Evolutionary conservation across 2,888 invertebrate species (phyloP).

Genomic region (Aradus depressus): DNA sequence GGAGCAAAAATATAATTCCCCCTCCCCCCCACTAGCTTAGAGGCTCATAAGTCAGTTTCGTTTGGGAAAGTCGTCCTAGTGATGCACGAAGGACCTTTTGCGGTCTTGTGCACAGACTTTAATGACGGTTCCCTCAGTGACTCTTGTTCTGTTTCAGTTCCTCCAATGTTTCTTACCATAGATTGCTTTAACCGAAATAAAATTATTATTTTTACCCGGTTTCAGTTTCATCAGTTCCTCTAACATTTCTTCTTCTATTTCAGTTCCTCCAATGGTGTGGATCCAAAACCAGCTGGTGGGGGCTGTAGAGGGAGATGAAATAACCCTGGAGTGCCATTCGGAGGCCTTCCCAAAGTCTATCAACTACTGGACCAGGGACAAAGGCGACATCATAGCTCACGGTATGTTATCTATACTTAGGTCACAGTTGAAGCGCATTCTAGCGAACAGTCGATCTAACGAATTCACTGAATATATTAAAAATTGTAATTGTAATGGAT

Average conservation of each 20-base stretch:
- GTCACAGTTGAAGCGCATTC: too few species aligned
- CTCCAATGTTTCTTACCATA: background rate
- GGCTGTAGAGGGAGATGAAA: constrained; percentile 41
- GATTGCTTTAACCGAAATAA: background rate
- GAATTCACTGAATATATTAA: too few species aligned
- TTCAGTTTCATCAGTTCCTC: background rate
- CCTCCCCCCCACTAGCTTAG: too few species aligned
- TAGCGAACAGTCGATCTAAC: too few species aligned
- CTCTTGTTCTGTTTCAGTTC: background rate
- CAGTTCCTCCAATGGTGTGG: constrained; percentile 47
- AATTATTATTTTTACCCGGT: background rate
- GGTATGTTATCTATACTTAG: too few species aligned
- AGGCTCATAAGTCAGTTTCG: too few species aligned
- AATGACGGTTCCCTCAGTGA: too few species aligned
- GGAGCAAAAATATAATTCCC: too few species aligned
- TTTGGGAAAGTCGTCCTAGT: too few species aligned
- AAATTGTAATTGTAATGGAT: too few species aligned
- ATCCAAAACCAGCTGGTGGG: constrained; percentile 46
- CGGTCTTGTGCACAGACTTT: too few species aligned
- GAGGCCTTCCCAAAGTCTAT: constrained; percentile 48
- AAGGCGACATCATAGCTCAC: constrained; percentile 43
- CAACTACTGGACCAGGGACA: constrained; percentile 46
- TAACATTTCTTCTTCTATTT: constrained; percentile 11
- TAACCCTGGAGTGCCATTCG: constrained; percentile 44
- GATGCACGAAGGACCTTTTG: too few species aligned